phyloP scores from a whole-genome alignment of 2,797 vertebrate genomes.

The Oreortyx pictus region DNA sequence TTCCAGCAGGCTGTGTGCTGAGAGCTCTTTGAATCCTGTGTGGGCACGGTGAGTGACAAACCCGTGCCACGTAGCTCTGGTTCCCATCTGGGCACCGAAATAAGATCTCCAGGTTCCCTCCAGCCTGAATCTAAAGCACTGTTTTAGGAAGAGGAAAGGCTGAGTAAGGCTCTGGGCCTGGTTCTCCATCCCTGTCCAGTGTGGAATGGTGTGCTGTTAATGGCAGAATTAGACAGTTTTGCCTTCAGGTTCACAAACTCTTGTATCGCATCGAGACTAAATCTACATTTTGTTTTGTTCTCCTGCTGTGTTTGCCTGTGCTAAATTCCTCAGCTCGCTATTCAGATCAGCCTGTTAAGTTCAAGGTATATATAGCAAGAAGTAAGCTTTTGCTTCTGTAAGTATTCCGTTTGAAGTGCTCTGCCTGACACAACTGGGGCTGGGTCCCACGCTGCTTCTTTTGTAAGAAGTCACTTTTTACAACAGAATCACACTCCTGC shows the following conservation, averaged over 20 bases:
- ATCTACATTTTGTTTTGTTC: neutral
- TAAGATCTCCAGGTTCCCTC: neutral
- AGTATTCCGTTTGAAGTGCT: constrained; percentile 53
- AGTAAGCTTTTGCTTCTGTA: constrained; percentile 19
- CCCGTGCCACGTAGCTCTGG: neutral
- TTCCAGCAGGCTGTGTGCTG: neutral
- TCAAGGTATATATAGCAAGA: constrained; percentile 32
- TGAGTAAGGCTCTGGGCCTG: neutral
- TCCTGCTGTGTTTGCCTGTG: neutral
- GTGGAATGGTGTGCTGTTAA: neutral
- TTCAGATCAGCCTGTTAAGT: constrained; percentile 12
- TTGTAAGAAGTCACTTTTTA: neutral
- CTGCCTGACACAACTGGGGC: constrained; percentile 49
- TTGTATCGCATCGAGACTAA: neutral
- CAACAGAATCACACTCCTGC: neutral
- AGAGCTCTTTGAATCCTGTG: constrained; percentile 2
- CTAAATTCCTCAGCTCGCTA: neutral
- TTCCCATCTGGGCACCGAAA: neutral
- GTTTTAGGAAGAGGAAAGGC: neutral
- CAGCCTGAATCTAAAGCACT: neutral
- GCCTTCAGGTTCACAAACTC: neutral
- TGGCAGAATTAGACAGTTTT: neutral
- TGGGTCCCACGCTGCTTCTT: neutral
- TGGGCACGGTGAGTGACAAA: neutral
- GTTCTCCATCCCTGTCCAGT: neutral